Evolutionary conservation across 2,888 invertebrate species (phyloP).

Genomic region (Idaea straminata): DNA sequence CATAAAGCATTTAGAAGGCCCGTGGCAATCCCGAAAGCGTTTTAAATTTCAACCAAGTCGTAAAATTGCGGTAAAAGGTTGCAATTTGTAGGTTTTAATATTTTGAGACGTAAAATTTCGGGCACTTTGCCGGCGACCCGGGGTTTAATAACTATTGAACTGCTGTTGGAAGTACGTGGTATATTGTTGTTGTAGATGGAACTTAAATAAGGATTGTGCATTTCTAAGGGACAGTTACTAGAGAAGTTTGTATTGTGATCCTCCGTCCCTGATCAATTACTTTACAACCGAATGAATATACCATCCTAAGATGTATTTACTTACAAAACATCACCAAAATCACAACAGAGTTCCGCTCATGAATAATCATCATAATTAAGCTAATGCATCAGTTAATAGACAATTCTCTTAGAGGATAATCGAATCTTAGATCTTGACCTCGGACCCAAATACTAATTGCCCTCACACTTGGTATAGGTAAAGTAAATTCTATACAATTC

Average conservation of each 20-base stretch:
- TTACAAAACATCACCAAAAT: not conserved
- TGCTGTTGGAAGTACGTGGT: slow-evolving; percentile 20
- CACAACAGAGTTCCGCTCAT: slow-evolving; percentile 24
- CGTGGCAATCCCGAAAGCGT: slow-evolving; percentile 40
- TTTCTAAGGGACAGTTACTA: not conserved
- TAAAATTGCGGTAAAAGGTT: slow-evolving; percentile 38
- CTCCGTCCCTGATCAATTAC: not conserved
- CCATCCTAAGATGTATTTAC: not conserved
- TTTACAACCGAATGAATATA: not conserved
- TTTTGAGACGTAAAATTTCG: slow-evolving; percentile 40
- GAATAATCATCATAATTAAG: slow-evolving; percentile 41
- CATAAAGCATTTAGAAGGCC: slow-evolving; percentile 51
- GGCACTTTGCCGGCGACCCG: slow-evolving; percentile 28
- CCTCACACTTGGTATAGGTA: not conserved
- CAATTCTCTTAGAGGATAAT: slow-evolving; percentile 14
- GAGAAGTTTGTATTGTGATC: not conserved
- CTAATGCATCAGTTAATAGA: slow-evolving; percentile 38
- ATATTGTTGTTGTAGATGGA: slow-evolving; percentile 27
- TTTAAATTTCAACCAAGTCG: slow-evolving; percentile 54
- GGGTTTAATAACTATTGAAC: slow-evolving; percentile 33
- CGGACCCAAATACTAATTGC: slow-evolving; percentile 7
- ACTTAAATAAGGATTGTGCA: slow-evolving; percentile 16
- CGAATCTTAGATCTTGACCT: slow-evolving; percentile 14
- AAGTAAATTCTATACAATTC: not conserved
- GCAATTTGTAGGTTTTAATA: slow-evolving; percentile 52